A percentile compares a stretch with the other conserved stretches of the same genome.
These are phyloP conservation scores for Sanderia malayensis DNA, from an alignment of 30 jellyfish, hydroid and myxozoan genomes.

Conservation along the genomic window DNA sequence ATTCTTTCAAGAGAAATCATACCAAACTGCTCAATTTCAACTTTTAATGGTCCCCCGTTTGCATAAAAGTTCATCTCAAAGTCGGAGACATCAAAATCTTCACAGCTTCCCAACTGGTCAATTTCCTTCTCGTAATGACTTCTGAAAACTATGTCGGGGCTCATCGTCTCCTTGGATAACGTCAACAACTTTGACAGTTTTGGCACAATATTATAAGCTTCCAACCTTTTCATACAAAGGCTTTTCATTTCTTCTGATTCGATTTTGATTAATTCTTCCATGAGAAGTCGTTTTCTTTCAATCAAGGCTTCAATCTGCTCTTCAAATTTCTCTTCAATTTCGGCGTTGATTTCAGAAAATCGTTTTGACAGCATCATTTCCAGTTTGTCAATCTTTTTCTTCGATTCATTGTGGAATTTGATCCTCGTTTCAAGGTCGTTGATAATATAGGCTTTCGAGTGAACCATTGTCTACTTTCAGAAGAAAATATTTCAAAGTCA, in stretches of 20 bases:
- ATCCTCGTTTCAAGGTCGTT: slow-evolving; percentile 20
- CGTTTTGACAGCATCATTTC: background rate
- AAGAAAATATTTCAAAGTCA: background rate
- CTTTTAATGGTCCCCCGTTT: slow-evolving; percentile 5
- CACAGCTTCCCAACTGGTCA: background rate
- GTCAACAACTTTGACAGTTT: background rate
- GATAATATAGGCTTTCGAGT: slow-evolving; percentile 10
- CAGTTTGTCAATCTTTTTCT: slow-evolving; percentile 6
- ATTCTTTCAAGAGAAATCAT: background rate
- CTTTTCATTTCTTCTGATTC: background rate
- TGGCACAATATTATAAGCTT: background rate
- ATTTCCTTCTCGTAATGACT: background rate
- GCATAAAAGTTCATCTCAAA: background rate
- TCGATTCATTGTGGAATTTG: background rate
- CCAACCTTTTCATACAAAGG: background rate
- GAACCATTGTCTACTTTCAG: slow-evolving; percentile 15
- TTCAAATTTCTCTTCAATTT: slow-evolving; percentile 21
- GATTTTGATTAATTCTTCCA: too few species aligned
- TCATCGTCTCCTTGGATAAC: too few species aligned
- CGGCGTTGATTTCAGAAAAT: background rate
- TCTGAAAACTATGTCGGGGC: too few species aligned
- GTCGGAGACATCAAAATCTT: background rate
- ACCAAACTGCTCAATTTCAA: background rate
- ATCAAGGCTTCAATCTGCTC: slow-evolving; percentile 3
- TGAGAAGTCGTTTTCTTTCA: slow-evolving; percentile 13